A percentile compares a stretch with the other conserved stretches of the same genome.
phyloP scores from a whole-genome alignment of 2,797 vertebrate species.

The Scleropages formosus region DNA sequence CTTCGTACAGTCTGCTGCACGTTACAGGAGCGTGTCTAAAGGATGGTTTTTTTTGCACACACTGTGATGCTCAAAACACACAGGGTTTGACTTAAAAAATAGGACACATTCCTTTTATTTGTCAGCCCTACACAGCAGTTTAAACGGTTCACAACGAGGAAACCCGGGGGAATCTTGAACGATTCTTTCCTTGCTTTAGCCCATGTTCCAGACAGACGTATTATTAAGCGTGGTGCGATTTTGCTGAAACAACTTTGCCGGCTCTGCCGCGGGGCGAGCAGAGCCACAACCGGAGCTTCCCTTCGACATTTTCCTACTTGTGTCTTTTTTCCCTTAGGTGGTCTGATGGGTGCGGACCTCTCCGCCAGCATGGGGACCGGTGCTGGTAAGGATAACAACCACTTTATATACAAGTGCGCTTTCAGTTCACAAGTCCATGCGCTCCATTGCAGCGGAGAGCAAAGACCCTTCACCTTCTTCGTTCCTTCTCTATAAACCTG shows the following conservation, averaged over 20 bases:
- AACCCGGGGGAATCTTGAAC: constrained; percentile 26
- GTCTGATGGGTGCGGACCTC: constrained; percentile 87
- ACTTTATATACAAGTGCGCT: constrained; percentile 21
- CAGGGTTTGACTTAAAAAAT: constrained; percentile 42
- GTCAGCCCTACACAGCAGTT: constrained; percentile 26
- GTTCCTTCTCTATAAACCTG: no score
- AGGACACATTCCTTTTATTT: constrained; percentile 46
- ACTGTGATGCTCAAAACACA: constrained; percentile 31
- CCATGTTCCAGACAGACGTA: not conserved
- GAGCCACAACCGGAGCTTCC: not conserved
- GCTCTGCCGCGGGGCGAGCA: constrained; percentile 22
- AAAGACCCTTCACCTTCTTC: no score
- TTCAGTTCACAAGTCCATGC: no score
- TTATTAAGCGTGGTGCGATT: not conserved
- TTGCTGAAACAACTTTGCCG: constrained; percentile 10
- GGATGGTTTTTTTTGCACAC: constrained; percentile 48
- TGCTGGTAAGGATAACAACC: constrained; percentile 73
- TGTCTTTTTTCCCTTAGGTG: constrained; percentile 64
- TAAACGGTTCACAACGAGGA: constrained; percentile 25
- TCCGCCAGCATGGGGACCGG: constrained; percentile 82
- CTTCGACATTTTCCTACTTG: constrained; percentile 28
- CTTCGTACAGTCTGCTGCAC: constrained; percentile 47
- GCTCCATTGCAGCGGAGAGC: no score
- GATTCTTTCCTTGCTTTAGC: constrained; percentile 24
- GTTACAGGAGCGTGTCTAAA: constrained; percentile 49